Evolutionary conservation across 2,113 vertebrate genomes (phyloP), one percentile per base, ranked within the genome.

Genomic region (Lamprologus lemairii): DNA sequence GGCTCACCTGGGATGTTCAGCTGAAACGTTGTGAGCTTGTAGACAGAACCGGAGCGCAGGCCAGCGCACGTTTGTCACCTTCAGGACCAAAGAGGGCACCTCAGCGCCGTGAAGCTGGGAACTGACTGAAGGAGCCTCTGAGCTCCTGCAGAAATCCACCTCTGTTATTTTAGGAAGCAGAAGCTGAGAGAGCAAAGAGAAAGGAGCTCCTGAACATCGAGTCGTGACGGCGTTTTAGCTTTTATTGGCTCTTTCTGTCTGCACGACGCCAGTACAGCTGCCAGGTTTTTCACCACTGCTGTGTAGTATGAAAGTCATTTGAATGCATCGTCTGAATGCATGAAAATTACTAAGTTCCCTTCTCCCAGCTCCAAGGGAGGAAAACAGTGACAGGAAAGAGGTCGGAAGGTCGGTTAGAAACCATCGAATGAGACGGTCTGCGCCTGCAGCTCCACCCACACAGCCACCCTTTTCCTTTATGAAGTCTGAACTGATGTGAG

Each of bases 51-150:
- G 5, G 21, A 75, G 40, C 14, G 2, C 5, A 0, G 40, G 9
- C 68, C 68, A 75, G 9, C 13, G 0, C 1, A 75, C 42, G 4
- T 47, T 45, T 73, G 40, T 28, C 9, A 47, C 23, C 42, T 49
- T 49, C 23, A 75, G 2, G 47, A 31, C 42, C 42, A 78, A 12
- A 7, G 23, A 19, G 1, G 16, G 2, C 9, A 19, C 16, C 7
- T 7, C 10, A 78, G 4, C 23, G 21, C 14, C 0, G 23, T 12
- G 42, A 12, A 19, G 71, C 42, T 75, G 9, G 2, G 0, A 75
- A 5, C 71, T 28, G 65, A 73, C 68, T 28, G 42, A 75, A 28
- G 42, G 42, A 31, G 6, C 68, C 21, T 73, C 42, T 35, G 17
- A 21, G 33, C 35, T 17, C 57, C 57, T 31, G 55, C 57, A 60